Base-by-base conservation (phyloP, 2,113 vertebrate species). In the Fulica atra region DNA sequence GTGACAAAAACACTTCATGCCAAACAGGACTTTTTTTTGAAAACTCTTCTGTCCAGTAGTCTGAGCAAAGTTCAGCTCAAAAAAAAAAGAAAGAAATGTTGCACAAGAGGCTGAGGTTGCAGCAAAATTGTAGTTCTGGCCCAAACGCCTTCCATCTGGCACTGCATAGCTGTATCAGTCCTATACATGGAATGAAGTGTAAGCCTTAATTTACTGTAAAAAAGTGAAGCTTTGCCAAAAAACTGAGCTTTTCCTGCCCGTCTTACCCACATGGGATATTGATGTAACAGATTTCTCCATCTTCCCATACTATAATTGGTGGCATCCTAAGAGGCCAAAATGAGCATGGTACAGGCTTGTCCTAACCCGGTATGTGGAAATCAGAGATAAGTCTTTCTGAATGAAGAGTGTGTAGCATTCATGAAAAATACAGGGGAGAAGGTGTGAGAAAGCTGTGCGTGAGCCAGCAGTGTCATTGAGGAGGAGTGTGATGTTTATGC, bases 391-490 rank as follows among this genome's bases (percentile, higher is more conserved):
- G 5, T 51, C 23, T 65, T 78, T 74, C 44, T 82, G 68, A 73
- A 70, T 69, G 24, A 40, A 68, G 21, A 29, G 31, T 42, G 42
- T 29, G 20, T 16, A 68, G 14, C 8, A 13, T 33, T 79, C 5
- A 1, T 92, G 48, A 57, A 83, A 69, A 68, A 36, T 13, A 15
- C 1, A 2, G 16, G n/a, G 23, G 4, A 48, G 56, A 44, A 50
- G 26, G 5, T 20, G 7, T 24, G 35, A 29, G 31, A 59, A 78
- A 84, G 33, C 7, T 17, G 44, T 51, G 35, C 29, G 68, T 77
- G 51, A 86, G 11, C 12, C 54, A 25, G 7, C 1, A n/a, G 3
- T 65, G 19, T n/a, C 31, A 78, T 74, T 0, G 2, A 40, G 36
- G 25, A 46, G 61, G 36, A 57, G 42, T 42, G 31, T 51, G 20